A percentile compares a stretch with the other conserved stretches of the same genome.
Conservation (phyloP, 1,140 invertebrate species). For the Ooceraea biroi region DNA sequence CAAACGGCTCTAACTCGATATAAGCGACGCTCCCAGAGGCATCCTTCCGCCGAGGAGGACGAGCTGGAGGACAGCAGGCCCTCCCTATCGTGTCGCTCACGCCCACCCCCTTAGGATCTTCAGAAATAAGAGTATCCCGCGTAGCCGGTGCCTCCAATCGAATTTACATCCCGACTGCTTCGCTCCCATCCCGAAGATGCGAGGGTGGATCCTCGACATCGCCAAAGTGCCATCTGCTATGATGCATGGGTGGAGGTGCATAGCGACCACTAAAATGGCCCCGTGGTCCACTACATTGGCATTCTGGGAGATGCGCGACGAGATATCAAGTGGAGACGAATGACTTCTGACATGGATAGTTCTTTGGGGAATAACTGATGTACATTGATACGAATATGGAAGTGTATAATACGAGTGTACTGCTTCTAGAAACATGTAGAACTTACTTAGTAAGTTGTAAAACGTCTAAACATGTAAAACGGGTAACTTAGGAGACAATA, state of each 20-base stretch:
- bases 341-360: background rate
- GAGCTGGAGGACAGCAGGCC: slow-evolving; percentile 72
- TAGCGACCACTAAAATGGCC: slow-evolving; percentile 23
- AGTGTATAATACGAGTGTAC: too few relatives aligned
- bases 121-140: slow-evolving; percentile 76
- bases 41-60: slow-evolving; percentile 71
- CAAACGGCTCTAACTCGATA: slow-evolving; percentile 85
- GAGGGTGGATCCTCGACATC: slow-evolving; percentile 6
- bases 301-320: slow-evolving; percentile 4
- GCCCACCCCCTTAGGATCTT: slow-evolving; percentile 35
- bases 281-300: slow-evolving; percentile 27
- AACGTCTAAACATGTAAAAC: background rate
- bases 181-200: slow-evolving; percentile 5
- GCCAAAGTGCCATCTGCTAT: slow-evolving; percentile 30
- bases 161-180: slow-evolving; percentile 81
- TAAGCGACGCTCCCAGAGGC: slow-evolving; percentile 82
- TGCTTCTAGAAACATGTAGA: background rate
- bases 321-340: slow-evolving; percentile 17
- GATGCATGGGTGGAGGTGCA: background rate
- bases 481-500: too few relatives aligned
- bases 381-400: background rate
- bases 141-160: slow-evolving; percentile 77
- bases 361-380: slow-evolving; percentile 1
- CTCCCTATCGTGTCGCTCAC: slow-evolving; percentile 66
- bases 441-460: background rate